phyloP scores from a whole-genome alignment of 1,140 invertebrate genomes.

The Leptinotarsa lineolata region DNA sequence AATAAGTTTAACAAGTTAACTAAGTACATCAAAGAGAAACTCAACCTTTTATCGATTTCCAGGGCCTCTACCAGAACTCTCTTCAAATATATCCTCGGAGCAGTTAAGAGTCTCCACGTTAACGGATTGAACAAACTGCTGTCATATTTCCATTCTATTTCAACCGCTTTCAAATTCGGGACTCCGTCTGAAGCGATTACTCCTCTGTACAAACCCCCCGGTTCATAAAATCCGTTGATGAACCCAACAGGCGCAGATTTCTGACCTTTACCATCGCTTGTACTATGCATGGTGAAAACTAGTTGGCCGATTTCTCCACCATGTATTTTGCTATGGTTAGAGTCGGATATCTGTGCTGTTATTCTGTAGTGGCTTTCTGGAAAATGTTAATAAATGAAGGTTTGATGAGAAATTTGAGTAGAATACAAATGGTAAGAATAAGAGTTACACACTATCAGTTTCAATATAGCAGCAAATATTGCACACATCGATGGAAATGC shows the following conservation, averaged over 20 bases:
- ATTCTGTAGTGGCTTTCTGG: constrained; percentile 76
- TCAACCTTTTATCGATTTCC: constrained; percentile 67
- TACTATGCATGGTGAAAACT: constrained; percentile 68
- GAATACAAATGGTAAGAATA: no score
- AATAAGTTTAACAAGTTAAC: constrained; percentile 2
- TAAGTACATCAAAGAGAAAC: neutral
- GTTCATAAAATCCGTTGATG: constrained; percentile 66
- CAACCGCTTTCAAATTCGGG: constrained; percentile 65
- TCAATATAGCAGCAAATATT: no score
- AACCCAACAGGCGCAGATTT: constrained; percentile 45
- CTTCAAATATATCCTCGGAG: constrained; percentile 71
- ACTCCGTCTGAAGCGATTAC: constrained; percentile 70
- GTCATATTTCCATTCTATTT: constrained; percentile 77
- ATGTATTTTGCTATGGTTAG: constrained; percentile 70
- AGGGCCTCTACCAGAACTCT: constrained; percentile 73
- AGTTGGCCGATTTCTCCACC: constrained; percentile 79
- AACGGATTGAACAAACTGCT: constrained; percentile 79
- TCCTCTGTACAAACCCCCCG: constrained; percentile 66
- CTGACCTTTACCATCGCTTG: constrained; percentile 48
- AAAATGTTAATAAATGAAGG: neutral
- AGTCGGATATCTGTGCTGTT: constrained; percentile 72
- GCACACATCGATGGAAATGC: no score
- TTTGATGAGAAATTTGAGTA: no score
- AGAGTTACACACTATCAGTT: no score
- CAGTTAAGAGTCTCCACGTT: constrained; percentile 77